Evolutionary conservation across 2,797 vertebrate genomes (phyloP), one percentile per base, ranked within the genome.

Genomic region (Crypturellus tataupa): DNA sequence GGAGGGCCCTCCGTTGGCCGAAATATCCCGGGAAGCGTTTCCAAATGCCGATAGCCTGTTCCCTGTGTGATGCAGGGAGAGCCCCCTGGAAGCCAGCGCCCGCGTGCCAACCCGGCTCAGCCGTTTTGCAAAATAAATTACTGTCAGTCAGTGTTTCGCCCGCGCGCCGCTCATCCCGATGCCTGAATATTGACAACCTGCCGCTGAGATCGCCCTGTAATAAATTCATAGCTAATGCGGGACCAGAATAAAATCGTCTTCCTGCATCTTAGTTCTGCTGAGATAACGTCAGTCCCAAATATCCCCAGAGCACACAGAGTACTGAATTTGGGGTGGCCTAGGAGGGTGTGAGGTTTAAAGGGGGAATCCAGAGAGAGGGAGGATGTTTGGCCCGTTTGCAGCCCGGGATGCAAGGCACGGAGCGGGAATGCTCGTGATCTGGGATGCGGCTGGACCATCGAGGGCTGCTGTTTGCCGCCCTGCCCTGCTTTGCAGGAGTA

Each of bases 391-490:
- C 60, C 44, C 40, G 5, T 5, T 19, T 69, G 55, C 69, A 83
- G 53, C 16, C 4, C 7, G 18, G 16, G 42, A 27, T 4, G 3
- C n/a, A 56, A 42, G 51, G 86, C 44, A 7, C 18, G 2, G 33
- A 0, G 12, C 2, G 16, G 19, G 21, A 12, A 77, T 37, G 25
- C 21, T 5, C 44, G 62, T 62, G 46, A 6, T 17, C 75, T 31
- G 46, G 69, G 71, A 21, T 40, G 44, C 55, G 70, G 15, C 0
- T 4, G 35, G 10, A 6, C 27, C 49, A n/a, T 62, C 18, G 0
- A 0, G 31, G 73, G 46, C 1, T 39, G 5, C 12, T 69, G 14
- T 18, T 12, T 27, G 9, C 3, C 40, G 9, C 23, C 16, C 0
- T 2, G 11, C 40, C 75, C 47, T 53, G 46, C 46, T 69, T 67